Base-by-base conservation (phyloP, 2,888 invertebrate genomes). In the Metacarcinus magister region DNA sequence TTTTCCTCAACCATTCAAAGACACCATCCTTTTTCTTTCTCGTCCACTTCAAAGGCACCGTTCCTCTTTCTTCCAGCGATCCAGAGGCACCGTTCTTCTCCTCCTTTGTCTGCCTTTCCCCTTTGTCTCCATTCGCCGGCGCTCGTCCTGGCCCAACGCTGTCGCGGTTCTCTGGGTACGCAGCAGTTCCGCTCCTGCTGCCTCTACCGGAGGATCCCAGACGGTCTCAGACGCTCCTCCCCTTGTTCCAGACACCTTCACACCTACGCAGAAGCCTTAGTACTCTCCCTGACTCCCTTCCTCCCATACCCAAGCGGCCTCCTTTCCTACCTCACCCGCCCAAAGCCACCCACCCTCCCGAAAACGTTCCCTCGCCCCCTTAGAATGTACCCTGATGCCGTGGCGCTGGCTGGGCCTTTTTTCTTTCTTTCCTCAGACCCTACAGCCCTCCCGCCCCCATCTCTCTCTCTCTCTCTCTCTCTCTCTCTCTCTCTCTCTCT, bases 381-480 rank as follows among this genome's bases (percentile, higher is more conserved):
- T 39, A 87, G 87, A 87, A 87, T 39, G 87, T 87, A 87, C 87
- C 87, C 87, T 67, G 67, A 67, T 87, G 32, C 87, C 39, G 32
- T 1, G 32, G 32, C 39, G 39, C 13, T 39, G 39, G 13, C n/a
- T 75, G 32, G 87, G 87, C 87, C 39, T 39, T 87, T 87, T 87
- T 87, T 87, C 87, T 39, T 87, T 87, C 87, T 2, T 32, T 32
- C 32, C 0, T 3, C 87, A 8, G 39, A 7, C 87, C 32, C 32
- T 8, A 7, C 39, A 8, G 10, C 32, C 87, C 32, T 2, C 87
- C 39, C 8, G 5, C 87, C 39, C 16, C 32, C 23, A 0, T 87
- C 87, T 87, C 87, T 87, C 87, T 87, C 87, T 75, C 75, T 75
- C 75, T 75, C 75, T 75, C 75, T 75, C 75, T 75, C 75, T 75